A percentile compares a stretch with the other conserved stretches of the same genome.
These are phyloP conservation scores for Synergus umbraculus DNA, from an alignment of 2,888 invertebrate genomes.

Conservation along the genomic window DNA sequence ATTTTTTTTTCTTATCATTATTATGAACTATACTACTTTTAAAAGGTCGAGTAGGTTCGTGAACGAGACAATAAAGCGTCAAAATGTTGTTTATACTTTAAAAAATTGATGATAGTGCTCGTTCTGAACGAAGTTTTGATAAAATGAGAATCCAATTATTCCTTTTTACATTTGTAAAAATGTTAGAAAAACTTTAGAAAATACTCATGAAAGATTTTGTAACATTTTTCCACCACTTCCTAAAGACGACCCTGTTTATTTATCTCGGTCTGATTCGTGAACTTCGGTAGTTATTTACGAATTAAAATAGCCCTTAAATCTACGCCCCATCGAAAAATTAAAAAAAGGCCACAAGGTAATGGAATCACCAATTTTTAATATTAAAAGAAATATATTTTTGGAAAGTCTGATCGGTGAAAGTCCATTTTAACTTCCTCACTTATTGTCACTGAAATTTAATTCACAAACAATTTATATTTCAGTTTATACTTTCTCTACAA, in stretches of 20 bases:
- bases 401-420: slow-evolving; percentile 8
- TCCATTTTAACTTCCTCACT: slow-evolving; percentile 14
- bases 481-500: slow-evolving; percentile 22
- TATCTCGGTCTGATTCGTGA: slow-evolving; percentile 23
- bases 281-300: not conserved
- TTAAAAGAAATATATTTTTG: not conserved
- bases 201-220: slow-evolving; percentile 4
- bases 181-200: not conserved
- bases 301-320: slow-evolving; percentile 24
- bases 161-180: not conserved
- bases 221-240: slow-evolving; percentile 15
- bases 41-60: slow-evolving; percentile 14
- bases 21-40: slow-evolving; percentile 5
- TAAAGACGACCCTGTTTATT: slow-evolving; percentile 11
- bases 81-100: slow-evolving; percentile 19
- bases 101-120: not conserved
- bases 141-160: not conserved
- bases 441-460: slow-evolving; percentile 35
- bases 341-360: slow-evolving; percentile 29
- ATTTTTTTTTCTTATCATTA: not conserved
- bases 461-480: slow-evolving; percentile 31
- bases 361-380: not conserved
- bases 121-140: not conserved
- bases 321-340: slow-evolving; percentile 11
- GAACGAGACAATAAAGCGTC: slow-evolving; percentile 33